Base-by-base conservation (phyloP, 2,888 invertebrate genomes). In the Amaurobius ferox region DNA sequence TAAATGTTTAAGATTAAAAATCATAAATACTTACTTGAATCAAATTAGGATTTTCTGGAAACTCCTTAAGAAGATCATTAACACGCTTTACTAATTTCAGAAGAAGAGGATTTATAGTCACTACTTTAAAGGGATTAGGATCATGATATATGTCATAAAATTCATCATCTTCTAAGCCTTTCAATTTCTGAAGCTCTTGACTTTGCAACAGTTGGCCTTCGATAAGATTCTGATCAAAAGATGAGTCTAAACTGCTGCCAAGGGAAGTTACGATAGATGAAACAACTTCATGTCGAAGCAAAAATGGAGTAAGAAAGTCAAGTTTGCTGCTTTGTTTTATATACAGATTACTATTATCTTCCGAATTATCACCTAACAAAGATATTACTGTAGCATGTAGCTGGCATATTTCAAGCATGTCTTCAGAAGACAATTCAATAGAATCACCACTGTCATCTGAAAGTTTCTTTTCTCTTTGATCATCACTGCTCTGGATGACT, bases 41-140 rank as follows among this genome's bases (percentile, higher is more conserved):
- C 44, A 98, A 91, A 0, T 95, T 95, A 0, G 98, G 97, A 92
- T 98, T 96, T 88, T 96, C 97, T 0, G 97, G 96, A 96, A 97
- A 98, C 89, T 96, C 94, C 0, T 93, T 92, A 35, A 96, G 91
- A 68, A 98, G 92, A 66, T 93, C 93, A 11, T 92, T 91, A 2
- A 91, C 89, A 70, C 93, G 93, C 0, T 91, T 90, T 87, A 93
- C 93, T n/a, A 97, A 93, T 79, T 92, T 92, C 13, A 94, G 93
- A 79, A 98, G 91, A 6, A 97, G 91, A 0, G 95, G 94, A 11
- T 94, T 92, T 89, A 96, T 96, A 70, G 94, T 93, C 76, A 94
- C 93, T 0, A 95, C 94, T 92, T 97, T 96, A 0, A 94, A 92
- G 0, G 97, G 94, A 91, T 97, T 96, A 0, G 96, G 91, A 89